Evolutionary conservation across 2,888 invertebrate species (phyloP), one percentile per base, ranked within the genome.

Genomic region (Syrphus vitripennis): DNA sequence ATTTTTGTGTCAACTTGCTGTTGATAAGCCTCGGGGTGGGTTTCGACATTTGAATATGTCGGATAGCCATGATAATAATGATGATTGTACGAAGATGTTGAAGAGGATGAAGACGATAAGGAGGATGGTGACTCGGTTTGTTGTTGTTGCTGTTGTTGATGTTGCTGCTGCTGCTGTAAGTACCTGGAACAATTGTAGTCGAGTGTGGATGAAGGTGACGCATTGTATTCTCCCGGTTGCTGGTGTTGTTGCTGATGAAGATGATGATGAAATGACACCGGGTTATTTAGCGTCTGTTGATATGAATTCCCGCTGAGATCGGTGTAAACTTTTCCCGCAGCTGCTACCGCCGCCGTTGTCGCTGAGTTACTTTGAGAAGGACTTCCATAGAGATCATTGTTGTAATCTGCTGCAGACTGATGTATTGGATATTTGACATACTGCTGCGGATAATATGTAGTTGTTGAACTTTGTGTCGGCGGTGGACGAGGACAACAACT

Each of bases 291-390:
- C 50, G 55, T 2, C 48, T 77, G 83, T 50, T 80, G 86, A 53
- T 69, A 81, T 26, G 77, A 65, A 9, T 63, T 80, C 29, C 42
- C 72, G 70, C 76, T 88, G 87, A 84, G 87, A 88, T 84, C 88
- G n/a, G 81, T 86, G 74, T 86, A 86, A 19, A 82, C 74, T 78
- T 86, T 86, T 19, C 67, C 61, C 21, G 77, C 31, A 61, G 69
- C 53, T 26, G 59, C 10, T 26, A 16, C 77, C 6, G 67, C 31
- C 16, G 14, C 34, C 34, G 34, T 3, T 6, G 14, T 21, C 16
- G 59, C 59, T 37, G 81, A 24, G 21, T 69, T 82, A 31, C 21
- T 63, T 69, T 86, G 86, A 63, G 81, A 40, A 69, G 61, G 69
- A n/a, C 24, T 74, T 50, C 48, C 48, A 67, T 82, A 86, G 82